Percentiles rank a stretch among this genome's conserved stretches.
Conservation (phyloP, 1,140 invertebrate genomes). For the Drosophila sulfurigaster region DNA sequence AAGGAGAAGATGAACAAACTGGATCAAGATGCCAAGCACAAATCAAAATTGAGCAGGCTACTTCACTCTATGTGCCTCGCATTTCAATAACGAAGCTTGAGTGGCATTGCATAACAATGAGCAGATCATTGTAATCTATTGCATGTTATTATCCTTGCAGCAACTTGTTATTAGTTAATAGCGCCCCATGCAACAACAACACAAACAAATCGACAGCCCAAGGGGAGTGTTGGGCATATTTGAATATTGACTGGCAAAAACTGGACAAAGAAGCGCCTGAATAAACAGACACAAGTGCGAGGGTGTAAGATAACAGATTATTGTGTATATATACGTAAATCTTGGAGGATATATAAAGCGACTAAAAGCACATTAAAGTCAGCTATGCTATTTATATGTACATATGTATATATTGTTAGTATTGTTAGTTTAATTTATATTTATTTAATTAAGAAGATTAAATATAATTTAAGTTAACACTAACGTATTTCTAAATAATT, state of each 20-base stretch:
- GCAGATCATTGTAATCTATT: constrained; percentile 34
- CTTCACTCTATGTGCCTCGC: constrained; percentile 17
- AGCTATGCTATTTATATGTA: not conserved
- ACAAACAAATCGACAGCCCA: too few species aligned
- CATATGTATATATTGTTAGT: too few species aligned
- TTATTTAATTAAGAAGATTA: too few species aligned
- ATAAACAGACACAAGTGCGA: not conserved
- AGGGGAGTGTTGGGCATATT: constrained; percentile 3
- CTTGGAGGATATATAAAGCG: too few species aligned
- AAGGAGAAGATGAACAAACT: not conserved
- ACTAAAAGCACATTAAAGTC: not conserved
- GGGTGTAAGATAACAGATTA: too few species aligned
- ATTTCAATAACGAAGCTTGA: constrained; percentile 42
- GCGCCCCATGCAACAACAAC: not conserved
- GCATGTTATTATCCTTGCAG: constrained; percentile 39
- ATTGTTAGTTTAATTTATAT: too few species aligned
- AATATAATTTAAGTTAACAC: too few species aligned
- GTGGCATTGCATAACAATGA: constrained; percentile 19
- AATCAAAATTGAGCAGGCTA: not conserved
- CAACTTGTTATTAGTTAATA: constrained; percentile 38
- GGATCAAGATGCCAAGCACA: not conserved
- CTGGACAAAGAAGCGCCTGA: constrained; percentile 9
- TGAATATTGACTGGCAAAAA: constrained; percentile 1
- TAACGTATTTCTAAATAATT: too few species aligned
- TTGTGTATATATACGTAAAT: too few species aligned